A percentile compares a stretch with the other conserved stretches of the same genome.
These are phyloP conservation scores for Penelope pileata DNA, from an alignment of 2,113 vertebrate species.

Conservation along the genomic window DNA sequence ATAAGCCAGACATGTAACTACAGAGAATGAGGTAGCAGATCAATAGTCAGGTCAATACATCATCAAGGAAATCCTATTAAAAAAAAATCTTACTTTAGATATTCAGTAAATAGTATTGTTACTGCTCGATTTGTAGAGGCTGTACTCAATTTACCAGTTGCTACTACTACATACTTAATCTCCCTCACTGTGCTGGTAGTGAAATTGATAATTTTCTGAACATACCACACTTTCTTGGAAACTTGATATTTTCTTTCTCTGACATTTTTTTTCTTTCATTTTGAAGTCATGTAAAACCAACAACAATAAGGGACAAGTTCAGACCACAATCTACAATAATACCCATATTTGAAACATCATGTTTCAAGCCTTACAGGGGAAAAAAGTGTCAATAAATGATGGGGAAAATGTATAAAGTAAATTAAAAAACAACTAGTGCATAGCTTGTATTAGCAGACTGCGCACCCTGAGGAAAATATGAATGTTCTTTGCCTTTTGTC, in stretches of 20 bases:
- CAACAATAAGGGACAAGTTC: neutral
- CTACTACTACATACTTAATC: neutral
- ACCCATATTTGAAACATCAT: neutral
- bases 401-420: neutral
- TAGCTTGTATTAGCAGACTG: neutral
- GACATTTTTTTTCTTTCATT: neutral
- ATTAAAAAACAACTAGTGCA: neutral
- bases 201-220: neutral
- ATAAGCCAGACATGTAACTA: neutral
- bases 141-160: neutral
- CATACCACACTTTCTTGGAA: neutral
- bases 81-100: neutral
- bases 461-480: neutral
- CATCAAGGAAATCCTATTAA: neutral
- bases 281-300: neutral
- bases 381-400: rapidly evolving
- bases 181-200: neutral
- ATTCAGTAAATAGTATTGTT: neutral
- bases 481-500: neutral
- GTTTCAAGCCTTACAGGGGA: neutral
- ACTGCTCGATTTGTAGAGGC: neutral
- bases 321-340: neutral
- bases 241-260: neutral
- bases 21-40: neutral
- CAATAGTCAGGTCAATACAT: rapidly evolving